Base-by-base conservation (phyloP, 2,113 vertebrate species). In the Phoxinus phoxinus region DNA sequence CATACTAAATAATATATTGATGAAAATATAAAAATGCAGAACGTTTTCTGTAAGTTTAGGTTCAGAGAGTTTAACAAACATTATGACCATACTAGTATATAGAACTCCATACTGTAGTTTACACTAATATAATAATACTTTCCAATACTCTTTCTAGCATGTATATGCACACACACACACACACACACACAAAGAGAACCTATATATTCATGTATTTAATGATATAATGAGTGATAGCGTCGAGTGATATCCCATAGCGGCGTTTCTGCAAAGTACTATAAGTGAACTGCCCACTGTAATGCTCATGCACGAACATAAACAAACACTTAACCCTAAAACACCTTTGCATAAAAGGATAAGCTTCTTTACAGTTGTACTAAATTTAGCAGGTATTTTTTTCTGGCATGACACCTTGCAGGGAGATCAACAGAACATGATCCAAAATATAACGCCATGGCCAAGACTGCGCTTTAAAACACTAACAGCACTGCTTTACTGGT, bases 331-430 rank as follows among this genome's bases (percentile, higher is more conserved):
- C 61, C 77, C 59, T 12, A 65, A 67, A 85, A 35, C 58, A 32
- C 53, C 76, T 61, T 77, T 79, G 37, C 53, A 41, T 78, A 41
- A 56, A 76, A 58, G 30, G 53, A 79, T 79, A 59, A 79, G 32
- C 32, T 79, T 61, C 53, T 59, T 61, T 61, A 37, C 10, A 35
- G 53, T 78, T 78, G 76, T 41, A 61, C 76, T 79, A 79, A 59
- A 25, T 41, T 61, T 61, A 79, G 76, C 23, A 79, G 53, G 72
- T 74, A 48, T 74, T 74, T 79, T 12, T 58, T 77, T 32, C 48
- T 59, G 32, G 21, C 76, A 13, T 46, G 23, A 59, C 76, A 59
- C 53, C 56, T 59, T 59, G 23, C 12, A 79, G 1, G 21, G 32
- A 78, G 53, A 41, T 59, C 53, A 79, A 58, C 76, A 78, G 6